Conservation (phyloP, 2,113 vertebrate genomes). For the Polypterus senegalus region DNA sequence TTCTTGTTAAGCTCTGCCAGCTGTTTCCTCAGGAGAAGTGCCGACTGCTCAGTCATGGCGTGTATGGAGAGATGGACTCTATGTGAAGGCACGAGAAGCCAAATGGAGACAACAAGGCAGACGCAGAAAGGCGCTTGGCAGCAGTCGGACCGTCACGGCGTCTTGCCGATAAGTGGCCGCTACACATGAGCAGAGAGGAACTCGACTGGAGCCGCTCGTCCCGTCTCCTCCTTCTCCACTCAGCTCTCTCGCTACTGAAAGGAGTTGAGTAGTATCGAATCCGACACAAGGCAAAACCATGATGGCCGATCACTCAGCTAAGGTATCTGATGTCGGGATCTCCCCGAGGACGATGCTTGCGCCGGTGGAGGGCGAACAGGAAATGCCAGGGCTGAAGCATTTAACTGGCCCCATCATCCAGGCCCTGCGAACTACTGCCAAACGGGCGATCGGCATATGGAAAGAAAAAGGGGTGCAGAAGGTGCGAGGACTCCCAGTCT, state of each 20-base stretch:
- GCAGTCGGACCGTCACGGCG: conserved; percentile 4
- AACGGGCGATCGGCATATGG: too few species aligned
- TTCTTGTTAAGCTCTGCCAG: conserved; percentile 60
- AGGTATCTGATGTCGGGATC: too few species aligned
- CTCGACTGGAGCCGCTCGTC: conserved; percentile 18
- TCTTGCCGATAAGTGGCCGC: conserved; percentile 4
- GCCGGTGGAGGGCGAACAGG: too few species aligned
- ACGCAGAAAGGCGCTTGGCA: conserved; percentile 11
- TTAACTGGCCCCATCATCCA: too few species aligned
- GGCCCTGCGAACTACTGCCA: too few species aligned
- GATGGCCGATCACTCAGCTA: too few species aligned
- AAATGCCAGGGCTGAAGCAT: too few species aligned
- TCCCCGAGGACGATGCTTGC: too few species aligned
- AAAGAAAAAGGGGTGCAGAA: too few species aligned
- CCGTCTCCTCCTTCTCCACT: conserved; percentile 28
- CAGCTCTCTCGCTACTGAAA: conserved; percentile 21
- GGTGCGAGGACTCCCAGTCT: too few species aligned
- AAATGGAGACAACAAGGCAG: conserved; percentile 23
- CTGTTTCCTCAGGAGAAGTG: conserved; percentile 57
- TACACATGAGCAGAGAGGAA: conserved; percentile 23
- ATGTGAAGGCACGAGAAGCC: conserved; percentile 17
- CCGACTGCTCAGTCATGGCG: conserved; percentile 59
- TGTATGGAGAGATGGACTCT: conserved; percentile 22
- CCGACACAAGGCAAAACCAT: too few species aligned
- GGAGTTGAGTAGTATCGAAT: too few species aligned